These are phyloP conservation scores for Torymus auratus DNA, from an alignment of 2,888 invertebrate genomes.

Conservation along the genomic window DNA sequence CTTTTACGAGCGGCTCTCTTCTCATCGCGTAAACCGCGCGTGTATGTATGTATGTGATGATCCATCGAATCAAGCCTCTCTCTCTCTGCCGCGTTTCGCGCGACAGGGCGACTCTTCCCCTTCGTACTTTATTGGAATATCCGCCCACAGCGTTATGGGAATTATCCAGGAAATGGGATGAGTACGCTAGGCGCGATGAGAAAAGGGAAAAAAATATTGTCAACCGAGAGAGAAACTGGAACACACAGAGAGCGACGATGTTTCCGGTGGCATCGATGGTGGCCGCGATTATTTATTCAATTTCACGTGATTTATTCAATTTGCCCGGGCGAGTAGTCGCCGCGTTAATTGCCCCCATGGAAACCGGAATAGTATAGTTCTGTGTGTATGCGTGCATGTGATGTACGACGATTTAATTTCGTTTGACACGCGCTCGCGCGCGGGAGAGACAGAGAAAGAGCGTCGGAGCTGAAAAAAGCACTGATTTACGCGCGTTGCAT, in stretches of 20 bases:
- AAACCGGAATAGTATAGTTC: neutral
- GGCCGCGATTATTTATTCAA: slow-evolving; percentile 30
- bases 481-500: no score
- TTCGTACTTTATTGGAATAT: slow-evolving; percentile 76
- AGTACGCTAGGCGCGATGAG: slow-evolving; percentile 31
- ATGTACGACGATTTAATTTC: no score
- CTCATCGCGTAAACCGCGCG: no score
- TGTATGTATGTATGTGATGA: no score
- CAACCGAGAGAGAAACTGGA: slow-evolving; percentile 35
- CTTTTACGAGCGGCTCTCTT: neutral
- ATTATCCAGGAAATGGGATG: slow-evolving; percentile 75
- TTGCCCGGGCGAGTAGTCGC: neutral
- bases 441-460: neutral
- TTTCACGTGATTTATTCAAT: slow-evolving; percentile 32
- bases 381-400: no score
- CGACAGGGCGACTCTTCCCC: slow-evolving; percentile 25
- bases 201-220: slow-evolving; percentile 42
- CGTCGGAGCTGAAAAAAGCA: neutral
- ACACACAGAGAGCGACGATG: slow-evolving; percentile 5
- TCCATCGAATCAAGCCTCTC: slow-evolving; percentile 62
- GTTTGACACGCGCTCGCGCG: neutral
- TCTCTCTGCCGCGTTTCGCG: slow-evolving; percentile 27
- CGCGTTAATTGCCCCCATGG: slow-evolving; percentile 21
- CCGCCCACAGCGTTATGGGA: slow-evolving; percentile 77
- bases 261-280: slow-evolving; percentile 37